Base-by-base conservation (phyloP, 37 sponge, comb jelly and placozoan genomes). In the Tethya wilhelma region DNA sequence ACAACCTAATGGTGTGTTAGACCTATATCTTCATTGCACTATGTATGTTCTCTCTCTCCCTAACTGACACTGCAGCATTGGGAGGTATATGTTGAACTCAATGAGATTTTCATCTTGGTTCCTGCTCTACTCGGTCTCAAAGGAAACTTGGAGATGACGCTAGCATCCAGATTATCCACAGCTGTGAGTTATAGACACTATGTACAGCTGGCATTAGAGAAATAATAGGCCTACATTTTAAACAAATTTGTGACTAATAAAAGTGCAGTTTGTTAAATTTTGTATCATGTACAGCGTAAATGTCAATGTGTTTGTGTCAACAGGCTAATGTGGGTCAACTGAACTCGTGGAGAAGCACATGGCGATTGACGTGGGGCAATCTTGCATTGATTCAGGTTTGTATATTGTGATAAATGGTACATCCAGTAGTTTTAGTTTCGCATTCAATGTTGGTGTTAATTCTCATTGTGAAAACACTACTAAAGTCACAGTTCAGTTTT, bases 121-220 rank as follows among this genome's bases (percentile, higher is more conserved):
- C 99, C 99, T 55, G 91, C 99, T 20, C 79, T 98, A 26, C 73
- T 98, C 55, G 99, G 99, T 2, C 89, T 98, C 57, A 98, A 98
- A 73, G 99, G 99, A 2, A 98, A 98, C 83, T 73, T 98, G 64
- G 99, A 96, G 62, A 98, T 98, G 99, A 98, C 99, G 6, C 73
- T 98, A 30, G 94, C 99, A 3, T 96, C 99, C 19, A 64, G 99
- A 31, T 86, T 98, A 23, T 96, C 96, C 37, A 98, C 99, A 59
- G 94, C 94, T 68, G 97, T 97, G 60, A 91, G 95, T 89, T 8
- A n/a, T n/a, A n/a, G n/a, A n/a, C n/a, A n/a, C n/a, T n/a, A n/a
- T n/a, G n/a, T n/a, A n/a, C n/a, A n/a, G n/a, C n/a, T n/a, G n/a
- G n/a, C n/a, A n/a, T n/a, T n/a, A n/a, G n/a, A n/a, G n/a, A n/a